phyloP scores from a whole-genome alignment of 2,888 invertebrate species.

The Meiosimyza decipiens region DNA sequence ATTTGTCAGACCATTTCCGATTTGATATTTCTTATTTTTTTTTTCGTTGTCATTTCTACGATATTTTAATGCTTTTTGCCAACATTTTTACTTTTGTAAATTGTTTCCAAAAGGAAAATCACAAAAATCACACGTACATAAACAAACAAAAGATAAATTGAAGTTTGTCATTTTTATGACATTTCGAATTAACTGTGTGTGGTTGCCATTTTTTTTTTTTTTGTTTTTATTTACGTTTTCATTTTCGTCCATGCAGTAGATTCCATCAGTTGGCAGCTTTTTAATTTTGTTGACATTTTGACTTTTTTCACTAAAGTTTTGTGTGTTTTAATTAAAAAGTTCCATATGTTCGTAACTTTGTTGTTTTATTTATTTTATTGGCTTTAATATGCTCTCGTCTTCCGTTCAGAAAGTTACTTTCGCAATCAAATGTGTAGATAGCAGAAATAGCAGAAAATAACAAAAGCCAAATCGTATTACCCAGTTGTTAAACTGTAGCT shows the following conservation, averaged over 20 bases:
- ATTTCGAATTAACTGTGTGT: neutral
- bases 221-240: neutral
- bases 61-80: too few species aligned
- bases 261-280: neutral
- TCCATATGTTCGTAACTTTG: neutral
- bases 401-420: neutral
- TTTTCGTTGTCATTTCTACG: too few species aligned
- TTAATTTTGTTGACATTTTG: constrained; percentile 3
- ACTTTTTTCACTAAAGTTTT: neutral
- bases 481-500: too few species aligned
- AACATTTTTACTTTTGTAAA: neutral
- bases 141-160: neutral
- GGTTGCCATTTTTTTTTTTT: neutral
- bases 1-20: neutral
- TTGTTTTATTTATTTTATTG: too few species aligned
- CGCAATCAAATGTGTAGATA: neutral
- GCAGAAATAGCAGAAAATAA: neutral
- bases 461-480: neutral
- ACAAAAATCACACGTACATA: neutral
- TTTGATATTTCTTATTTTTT: too few species aligned
- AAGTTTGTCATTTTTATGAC: constrained; percentile 10
- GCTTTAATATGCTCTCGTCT: too few species aligned
- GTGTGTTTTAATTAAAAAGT: constrained; percentile 14
- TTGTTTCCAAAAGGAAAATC: neutral
- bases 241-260: neutral